These are phyloP conservation scores for Periparus ater DNA, from an alignment of 2,797 vertebrate genomes.

Conservation along the genomic window DNA sequence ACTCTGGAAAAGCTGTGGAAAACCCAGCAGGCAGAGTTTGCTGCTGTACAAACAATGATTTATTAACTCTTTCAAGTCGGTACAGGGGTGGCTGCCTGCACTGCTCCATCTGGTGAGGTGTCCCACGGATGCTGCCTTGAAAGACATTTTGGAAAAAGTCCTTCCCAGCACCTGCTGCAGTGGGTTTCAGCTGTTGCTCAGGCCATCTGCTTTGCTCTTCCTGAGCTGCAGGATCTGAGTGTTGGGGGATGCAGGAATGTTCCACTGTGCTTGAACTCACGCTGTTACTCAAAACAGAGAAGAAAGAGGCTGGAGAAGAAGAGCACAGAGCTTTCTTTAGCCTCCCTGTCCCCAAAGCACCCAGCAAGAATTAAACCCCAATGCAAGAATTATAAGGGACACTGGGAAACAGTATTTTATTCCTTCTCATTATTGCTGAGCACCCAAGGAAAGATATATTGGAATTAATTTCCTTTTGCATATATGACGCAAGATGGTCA, in stretches of 20 bases:
- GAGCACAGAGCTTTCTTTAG: not conserved
- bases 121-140: not conserved
- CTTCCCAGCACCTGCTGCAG: not conserved
- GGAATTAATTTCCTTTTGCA: not conserved
- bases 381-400: not conserved
- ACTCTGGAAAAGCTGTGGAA: not conserved
- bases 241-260: not conserved
- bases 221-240: not conserved
- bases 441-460: not conserved
- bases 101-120: not conserved
- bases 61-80: not conserved
- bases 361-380: not conserved
- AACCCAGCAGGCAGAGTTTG: not conserved
- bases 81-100: not conserved
- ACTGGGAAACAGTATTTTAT: not conserved
- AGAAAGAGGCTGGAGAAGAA: not conserved
- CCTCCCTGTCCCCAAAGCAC: not conserved
- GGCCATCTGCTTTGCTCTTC: not conserved
- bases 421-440: not conserved
- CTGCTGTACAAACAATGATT: not conserved
- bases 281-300: not conserved
- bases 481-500: not conserved
- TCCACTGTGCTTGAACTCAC: not conserved
- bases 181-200: not conserved
- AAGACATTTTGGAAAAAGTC: not conserved